Conservation (phyloP, 2,888 invertebrate genomes). For the Pachydiplax longipennis region DNA sequence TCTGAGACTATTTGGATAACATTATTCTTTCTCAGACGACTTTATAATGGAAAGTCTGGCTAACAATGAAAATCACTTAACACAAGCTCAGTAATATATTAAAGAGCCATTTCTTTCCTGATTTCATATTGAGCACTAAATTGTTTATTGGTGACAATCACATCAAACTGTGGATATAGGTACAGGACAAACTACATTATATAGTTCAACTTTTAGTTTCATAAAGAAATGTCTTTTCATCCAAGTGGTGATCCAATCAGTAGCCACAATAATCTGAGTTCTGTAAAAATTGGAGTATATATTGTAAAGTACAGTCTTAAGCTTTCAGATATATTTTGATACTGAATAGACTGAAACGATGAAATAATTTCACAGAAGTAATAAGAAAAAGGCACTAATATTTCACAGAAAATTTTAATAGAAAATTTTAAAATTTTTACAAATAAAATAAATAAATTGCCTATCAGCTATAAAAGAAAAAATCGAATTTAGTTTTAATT, state of each 20-base stretch:
- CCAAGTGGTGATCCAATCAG: background rate
- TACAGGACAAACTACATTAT: background rate
- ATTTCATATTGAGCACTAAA: background rate
- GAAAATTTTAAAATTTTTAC: no score
- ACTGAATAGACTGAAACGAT: no score
- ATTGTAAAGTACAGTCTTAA: background rate
- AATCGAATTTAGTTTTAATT: no score
- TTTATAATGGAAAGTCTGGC: background rate
- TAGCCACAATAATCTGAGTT: background rate
- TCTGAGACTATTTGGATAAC: no score
- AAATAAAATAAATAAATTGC: no score
- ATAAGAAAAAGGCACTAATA: no score
- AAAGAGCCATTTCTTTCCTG: background rate
- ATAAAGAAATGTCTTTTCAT: background rate
- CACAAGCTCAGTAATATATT: background rate
- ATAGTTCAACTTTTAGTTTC: background rate
- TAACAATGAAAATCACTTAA: no score
- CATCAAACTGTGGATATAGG: background rate
- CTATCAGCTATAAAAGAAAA: no score
- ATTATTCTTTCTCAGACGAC: background rate
- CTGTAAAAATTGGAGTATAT: background rate
- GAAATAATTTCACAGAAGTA: no score
- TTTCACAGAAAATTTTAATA: no score
- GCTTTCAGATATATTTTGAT: no score
- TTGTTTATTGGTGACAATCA: background rate